These are phyloP conservation scores for Dolichopus griseipennis DNA, from an alignment of 2,888 invertebrate species.

Conservation along the genomic window DNA sequence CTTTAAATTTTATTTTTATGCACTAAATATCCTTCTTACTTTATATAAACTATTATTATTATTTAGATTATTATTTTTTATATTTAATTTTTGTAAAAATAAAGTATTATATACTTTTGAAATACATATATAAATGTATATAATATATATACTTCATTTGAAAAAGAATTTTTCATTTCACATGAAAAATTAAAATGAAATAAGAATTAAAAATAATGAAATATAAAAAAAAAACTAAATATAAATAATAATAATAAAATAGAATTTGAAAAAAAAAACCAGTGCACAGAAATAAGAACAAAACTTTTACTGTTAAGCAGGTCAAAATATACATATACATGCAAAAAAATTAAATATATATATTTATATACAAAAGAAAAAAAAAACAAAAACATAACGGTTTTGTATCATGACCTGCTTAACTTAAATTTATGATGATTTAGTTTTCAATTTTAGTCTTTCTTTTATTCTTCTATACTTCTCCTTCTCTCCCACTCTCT, in stretches of 20 bases:
- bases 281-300: not conserved
- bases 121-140: not conserved
- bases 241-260: not conserved
- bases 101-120: not conserved
- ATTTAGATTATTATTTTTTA: too few relatives aligned
- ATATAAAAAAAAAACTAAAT: not conserved
- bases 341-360: not conserved
- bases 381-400: not conserved
- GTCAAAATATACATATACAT: not conserved
- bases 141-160: not conserved
- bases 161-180: not conserved
- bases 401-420: slow-evolving; percentile 4
- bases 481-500: not conserved
- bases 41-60: not conserved
- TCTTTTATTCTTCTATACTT: not conserved
- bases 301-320: not conserved
- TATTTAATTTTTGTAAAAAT: not conserved
- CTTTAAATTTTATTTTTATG: not conserved
- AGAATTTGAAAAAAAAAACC: not conserved
- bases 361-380: too few relatives aligned
- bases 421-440: not conserved
- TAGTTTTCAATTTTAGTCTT: not conserved
- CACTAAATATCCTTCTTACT: not conserved
- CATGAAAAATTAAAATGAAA: slow-evolving; percentile 13
- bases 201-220: slow-evolving; percentile 11